phyloP scores from a whole-genome alignment of 2,888 invertebrate species.

The Andrena dorsata region DNA sequence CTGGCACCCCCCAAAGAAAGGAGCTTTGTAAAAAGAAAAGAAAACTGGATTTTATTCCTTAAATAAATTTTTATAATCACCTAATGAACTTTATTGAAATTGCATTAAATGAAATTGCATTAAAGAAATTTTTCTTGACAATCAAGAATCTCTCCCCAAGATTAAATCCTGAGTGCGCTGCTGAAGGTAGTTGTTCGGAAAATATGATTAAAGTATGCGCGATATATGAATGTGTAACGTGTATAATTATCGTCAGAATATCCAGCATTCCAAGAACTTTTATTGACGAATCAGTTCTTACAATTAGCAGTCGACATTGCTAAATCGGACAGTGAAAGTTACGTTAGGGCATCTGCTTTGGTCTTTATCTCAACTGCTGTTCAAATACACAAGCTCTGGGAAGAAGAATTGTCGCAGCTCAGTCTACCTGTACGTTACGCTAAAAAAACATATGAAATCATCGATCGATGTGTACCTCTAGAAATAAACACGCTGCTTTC shows the following conservation, averaged over 20 bases:
- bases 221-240: background rate
- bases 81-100: no score
- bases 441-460: slow-evolving; percentile 39
- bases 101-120: no score
- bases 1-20: no score
- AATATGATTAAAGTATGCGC: background rate
- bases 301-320: slow-evolving; percentile 89
- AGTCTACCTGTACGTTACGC: slow-evolving; percentile 87
- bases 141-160: no score
- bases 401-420: slow-evolving; percentile 87
- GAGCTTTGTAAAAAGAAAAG: no score
- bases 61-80: no score
- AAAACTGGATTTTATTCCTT: no score
- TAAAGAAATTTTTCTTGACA: no score
- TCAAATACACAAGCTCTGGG: slow-evolving; percentile 89
- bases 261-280: slow-evolving; percentile 91
- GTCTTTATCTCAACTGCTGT: slow-evolving; percentile 90
- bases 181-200: background rate
- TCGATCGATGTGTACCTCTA: background rate
- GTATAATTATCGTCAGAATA: slow-evolving; percentile 87
- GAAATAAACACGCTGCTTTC: slow-evolving; percentile 80
- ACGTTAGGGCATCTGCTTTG: slow-evolving; percentile 91
- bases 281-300: slow-evolving; percentile 89
- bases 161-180: no score
- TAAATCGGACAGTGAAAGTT: slow-evolving; percentile 90